Evolutionary conservation across 2,113 vertebrate species (phyloP).

Genomic region (Petrocephalus microphthalmus): DNA sequence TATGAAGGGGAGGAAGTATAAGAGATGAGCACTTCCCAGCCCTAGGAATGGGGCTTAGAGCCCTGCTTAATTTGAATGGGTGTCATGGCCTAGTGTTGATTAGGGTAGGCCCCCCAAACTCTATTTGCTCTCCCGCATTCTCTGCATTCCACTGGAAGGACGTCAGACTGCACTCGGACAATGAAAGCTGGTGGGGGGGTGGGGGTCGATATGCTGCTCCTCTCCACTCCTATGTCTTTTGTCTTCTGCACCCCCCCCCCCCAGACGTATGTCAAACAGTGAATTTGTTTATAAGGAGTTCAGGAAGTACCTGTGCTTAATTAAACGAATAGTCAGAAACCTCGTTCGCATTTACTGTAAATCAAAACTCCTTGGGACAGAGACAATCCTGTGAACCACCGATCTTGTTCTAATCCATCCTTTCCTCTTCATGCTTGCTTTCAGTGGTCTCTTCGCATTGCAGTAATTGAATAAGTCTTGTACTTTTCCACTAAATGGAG

Average conservation of each 20-base stretch:
- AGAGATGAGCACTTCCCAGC: background rate
- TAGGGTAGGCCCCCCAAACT: conserved; percentile 7
- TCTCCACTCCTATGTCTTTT: conserved; percentile 1
- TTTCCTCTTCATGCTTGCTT: background rate
- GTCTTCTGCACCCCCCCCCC: background rate
- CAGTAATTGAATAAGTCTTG: background rate
- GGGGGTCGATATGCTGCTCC: background rate
- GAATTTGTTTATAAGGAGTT: background rate
- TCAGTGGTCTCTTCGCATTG: background rate
- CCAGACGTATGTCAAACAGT: background rate
- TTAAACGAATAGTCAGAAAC: background rate
- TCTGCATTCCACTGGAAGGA: conserved; percentile 39
- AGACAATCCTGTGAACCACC: too few relatives aligned
- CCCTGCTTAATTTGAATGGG: conserved; percentile 9
- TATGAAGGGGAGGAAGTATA: background rate
- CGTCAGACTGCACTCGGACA: conserved; percentile 30
- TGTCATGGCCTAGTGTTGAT: background rate
- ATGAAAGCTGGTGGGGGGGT: conserved; percentile 15
- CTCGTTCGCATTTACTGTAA: background rate
- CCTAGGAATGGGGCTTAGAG: background rate
- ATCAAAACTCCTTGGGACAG: background rate
- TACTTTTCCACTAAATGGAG: background rate
- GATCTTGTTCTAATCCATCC: background rate
- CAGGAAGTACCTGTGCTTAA: background rate
- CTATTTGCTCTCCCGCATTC: conserved; percentile 36